Evolutionary conservation across 2,888 invertebrate genomes (phyloP), one percentile per base, ranked within the genome.

Genomic region (Cheilosia urbana): DNA sequence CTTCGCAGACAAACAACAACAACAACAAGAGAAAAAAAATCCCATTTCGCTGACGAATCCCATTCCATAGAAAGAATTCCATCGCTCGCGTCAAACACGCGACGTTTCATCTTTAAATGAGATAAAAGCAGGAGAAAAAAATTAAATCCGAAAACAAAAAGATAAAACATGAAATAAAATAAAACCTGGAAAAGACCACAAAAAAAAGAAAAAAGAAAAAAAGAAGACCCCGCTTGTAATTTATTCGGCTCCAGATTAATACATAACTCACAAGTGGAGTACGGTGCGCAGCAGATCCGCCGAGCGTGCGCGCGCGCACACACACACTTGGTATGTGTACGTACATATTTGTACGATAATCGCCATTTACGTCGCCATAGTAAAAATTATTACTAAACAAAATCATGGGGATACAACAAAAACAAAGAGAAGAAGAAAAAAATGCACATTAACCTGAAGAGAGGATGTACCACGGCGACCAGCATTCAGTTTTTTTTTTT

Each of bases 211-310:
- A 73, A 51, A 19, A 49, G 63, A 58, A 58, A 77, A 60, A 40
- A 60, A 27, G 27, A 60, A 66, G 17, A 17, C 19, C 58, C 57
- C 34, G 68, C 68, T 69, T 27, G 76, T 81, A 81, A 81, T 81
- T 81, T 81, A 81, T 81, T 81, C 82, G 77, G 77, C 77, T 77
- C 72, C 82, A 83, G 72, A 83, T 83, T 83, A 83, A 83, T 83
- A 72, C 77, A 83, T 77, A 83, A 83, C 82, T 77, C 71, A 83
- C 77, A 72, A 68, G 66, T 63, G 53, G 62, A 83, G 72, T 63
- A 62, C 60, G 55, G 51, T 34, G 60, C 51, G 55, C 21, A 42
- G 76, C 77, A 66, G 71, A 76, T 77, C 60, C 60, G 60, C 30
- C n/a, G 65, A 60, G 21, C 68, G 76, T 45, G 66, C 51, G 75